Evolutionary conservation across 2,113 vertebrate genomes (phyloP).

Genomic region (Rhea americana): DNA sequence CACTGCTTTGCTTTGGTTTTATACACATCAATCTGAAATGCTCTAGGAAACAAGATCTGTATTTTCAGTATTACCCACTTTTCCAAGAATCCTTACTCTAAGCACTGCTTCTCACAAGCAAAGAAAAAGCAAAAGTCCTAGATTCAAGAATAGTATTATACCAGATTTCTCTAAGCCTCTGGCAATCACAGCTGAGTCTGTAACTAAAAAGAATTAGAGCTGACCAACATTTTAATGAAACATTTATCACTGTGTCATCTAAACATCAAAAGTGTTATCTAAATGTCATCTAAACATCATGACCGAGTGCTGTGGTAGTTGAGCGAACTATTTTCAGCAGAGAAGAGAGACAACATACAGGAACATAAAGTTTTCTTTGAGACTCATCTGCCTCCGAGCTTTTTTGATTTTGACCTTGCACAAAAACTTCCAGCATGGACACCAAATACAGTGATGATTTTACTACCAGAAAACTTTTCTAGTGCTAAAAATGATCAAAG

Average conservation of each 20-base stretch:
- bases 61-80: neutral
- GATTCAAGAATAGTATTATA: neutral
- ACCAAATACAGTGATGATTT: neutral
- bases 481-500: neutral
- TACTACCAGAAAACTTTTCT: neutral
- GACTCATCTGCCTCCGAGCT: neutral
- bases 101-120: neutral
- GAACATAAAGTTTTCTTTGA: neutral
- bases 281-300: neutral
- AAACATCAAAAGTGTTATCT: neutral
- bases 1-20: neutral
- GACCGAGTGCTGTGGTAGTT: neutral
- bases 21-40: neutral
- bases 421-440: neutral
- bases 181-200: neutral
- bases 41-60: neutral
- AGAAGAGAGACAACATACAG: neutral
- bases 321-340: neutral
- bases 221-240: neutral
- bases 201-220: neutral
- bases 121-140: neutral
- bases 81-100: neutral
- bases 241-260: neutral
- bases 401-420: neutral
- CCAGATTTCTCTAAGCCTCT: neutral